Evolutionary conservation across 2,113 vertebrate genomes (phyloP).

Genomic region (Motacilla alba): DNA sequence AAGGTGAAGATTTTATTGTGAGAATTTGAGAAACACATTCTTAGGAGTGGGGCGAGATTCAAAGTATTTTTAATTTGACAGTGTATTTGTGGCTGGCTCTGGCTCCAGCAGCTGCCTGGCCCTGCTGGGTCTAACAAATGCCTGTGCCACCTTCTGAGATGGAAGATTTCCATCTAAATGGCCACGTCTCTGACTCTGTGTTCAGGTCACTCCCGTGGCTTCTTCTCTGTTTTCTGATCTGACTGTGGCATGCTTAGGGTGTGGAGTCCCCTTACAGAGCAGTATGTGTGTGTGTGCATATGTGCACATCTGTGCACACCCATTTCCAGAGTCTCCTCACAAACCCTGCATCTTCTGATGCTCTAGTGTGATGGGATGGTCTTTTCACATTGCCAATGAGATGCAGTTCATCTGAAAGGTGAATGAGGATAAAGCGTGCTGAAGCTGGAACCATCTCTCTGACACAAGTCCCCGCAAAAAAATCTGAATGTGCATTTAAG

Average conservation of each 20-base stretch:
- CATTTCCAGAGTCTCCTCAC: background rate
- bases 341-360: background rate
- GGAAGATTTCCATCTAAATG: background rate
- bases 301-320: background rate
- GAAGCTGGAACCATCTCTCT: background rate
- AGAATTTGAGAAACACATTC: background rate
- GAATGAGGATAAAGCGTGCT: background rate
- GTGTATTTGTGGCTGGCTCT: background rate
- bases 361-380: background rate
- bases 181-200: accelerated
- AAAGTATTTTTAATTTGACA: background rate
- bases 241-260: background rate
- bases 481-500: background rate
- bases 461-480: background rate
- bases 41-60: background rate
- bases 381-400: background rate
- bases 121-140: background rate
- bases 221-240: background rate
- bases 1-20: background rate
- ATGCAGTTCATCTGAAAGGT: background rate
- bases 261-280: background rate
- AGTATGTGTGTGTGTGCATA: background rate
- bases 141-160: background rate
- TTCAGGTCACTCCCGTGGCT: background rate
- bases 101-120: background rate